Conservation (phyloP, 2,113 vertebrate species). For the Paramormyrops kingsleyae region DNA sequence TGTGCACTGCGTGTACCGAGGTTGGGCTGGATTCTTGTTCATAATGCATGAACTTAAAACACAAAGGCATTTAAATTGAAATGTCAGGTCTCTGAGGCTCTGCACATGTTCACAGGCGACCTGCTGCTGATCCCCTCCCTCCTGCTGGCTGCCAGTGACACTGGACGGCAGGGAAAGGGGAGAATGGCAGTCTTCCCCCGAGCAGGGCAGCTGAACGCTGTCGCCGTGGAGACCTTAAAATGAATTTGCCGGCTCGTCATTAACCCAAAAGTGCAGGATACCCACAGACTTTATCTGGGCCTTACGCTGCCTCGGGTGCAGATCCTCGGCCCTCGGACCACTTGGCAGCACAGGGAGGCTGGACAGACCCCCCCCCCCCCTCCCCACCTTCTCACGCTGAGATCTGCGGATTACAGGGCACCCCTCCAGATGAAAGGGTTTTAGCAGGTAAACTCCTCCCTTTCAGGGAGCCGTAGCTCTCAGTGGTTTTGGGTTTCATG, state of each 20-base stretch:
- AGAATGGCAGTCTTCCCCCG: background rate
- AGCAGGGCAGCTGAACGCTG: background rate
- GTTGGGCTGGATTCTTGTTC: background rate
- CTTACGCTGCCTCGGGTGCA: background rate
- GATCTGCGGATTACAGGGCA: conserved; percentile 1
- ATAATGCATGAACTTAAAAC: background rate
- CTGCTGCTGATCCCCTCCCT: background rate
- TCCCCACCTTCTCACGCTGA: background rate
- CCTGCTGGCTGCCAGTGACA: background rate
- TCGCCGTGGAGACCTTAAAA: background rate
- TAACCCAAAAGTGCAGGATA: background rate
- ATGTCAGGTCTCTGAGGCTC: background rate
- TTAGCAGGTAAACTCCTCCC: conserved; percentile 18
- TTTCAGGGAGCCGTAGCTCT: background rate
- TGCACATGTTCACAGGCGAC: background rate
- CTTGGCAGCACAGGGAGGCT: background rate
- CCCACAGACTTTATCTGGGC: background rate
- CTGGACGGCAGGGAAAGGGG: background rate
- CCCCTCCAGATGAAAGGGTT: conserved; percentile 15
- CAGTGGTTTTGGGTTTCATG: conserved; percentile 18
- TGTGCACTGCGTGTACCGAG: background rate
- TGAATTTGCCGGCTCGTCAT: background rate
- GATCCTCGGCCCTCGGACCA: too few species aligned
- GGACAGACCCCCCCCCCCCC: background rate
- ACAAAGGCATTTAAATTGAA: background rate